Evolutionary conservation across 2,888 invertebrate genomes (phyloP).

Genomic region (Ganaspis brasiliensis): DNA sequence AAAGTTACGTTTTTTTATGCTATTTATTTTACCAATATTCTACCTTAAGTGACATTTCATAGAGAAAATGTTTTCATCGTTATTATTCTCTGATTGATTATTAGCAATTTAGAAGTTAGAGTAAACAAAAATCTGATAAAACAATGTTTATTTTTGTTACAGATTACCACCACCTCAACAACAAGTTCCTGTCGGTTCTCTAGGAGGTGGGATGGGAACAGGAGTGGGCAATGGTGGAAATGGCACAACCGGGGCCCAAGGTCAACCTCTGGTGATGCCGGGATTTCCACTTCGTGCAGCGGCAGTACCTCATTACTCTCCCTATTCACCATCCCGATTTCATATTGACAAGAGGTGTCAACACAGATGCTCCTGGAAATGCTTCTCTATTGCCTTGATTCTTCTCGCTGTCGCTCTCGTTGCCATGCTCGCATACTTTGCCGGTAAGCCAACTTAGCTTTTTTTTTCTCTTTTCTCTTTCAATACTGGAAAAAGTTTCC

Average conservation of each 20-base stretch:
- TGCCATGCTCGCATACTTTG: constrained; percentile 97
- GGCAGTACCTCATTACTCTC: constrained; percentile 91
- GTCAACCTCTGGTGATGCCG: constrained; percentile 92
- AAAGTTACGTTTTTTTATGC: no score
- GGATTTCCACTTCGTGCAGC: constrained; percentile 90
- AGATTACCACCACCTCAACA: constrained; percentile 82
- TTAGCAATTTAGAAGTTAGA: no score
- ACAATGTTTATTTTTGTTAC: constrained; percentile 68
- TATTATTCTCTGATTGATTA: no score
- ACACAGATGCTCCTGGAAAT: constrained; percentile 98
- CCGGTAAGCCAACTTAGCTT: constrained; percentile 85
- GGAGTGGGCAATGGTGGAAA: constrained; percentile 65
- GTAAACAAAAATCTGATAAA: background rate
- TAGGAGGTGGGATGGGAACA: constrained; percentile 78
- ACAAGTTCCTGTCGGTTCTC: constrained; percentile 81
- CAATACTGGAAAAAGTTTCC: constrained; percentile 12
- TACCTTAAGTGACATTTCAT: no score
- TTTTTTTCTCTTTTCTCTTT: background rate
- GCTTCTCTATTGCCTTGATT: constrained; percentile 96
- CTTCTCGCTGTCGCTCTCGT: constrained; percentile 94
- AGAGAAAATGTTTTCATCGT: no score
- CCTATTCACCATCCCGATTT: constrained; percentile 95
- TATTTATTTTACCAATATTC: no score
- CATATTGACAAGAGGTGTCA: constrained; percentile 97
- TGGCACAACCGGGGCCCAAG: constrained; percentile 84